Evolutionary conservation across 2,888 invertebrate genomes (phyloP).

Genomic region (Argyresthia goedartella): DNA sequence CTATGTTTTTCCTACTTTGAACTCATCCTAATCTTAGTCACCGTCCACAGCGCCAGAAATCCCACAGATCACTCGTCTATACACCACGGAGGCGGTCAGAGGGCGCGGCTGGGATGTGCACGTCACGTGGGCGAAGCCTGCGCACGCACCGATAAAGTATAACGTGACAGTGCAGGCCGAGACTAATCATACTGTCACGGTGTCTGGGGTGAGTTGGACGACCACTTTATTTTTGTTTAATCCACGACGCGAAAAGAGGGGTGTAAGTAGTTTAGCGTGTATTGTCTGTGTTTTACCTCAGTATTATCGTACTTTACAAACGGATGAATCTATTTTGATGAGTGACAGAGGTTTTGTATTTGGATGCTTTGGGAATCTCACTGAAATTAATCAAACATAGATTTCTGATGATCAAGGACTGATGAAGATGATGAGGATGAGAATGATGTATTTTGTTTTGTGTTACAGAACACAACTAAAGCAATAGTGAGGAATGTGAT

Average conservation of each 20-base stretch:
- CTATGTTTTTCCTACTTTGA: slow-evolving; percentile 1
- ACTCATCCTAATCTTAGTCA: background rate
- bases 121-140: slow-evolving; percentile 31
- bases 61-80: slow-evolving; percentile 20
- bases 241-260: no score
- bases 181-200: slow-evolving; percentile 7
- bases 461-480: slow-evolving; percentile 30
- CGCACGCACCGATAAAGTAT: slow-evolving; percentile 22
- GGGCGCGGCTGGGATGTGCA: slow-evolving; percentile 26
- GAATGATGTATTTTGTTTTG: background rate
- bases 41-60: slow-evolving; percentile 19
- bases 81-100: slow-evolving; percentile 12
- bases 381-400: no score
- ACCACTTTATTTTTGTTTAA: background rate
- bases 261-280: no score
- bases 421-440: background rate
- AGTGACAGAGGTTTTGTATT: no score
- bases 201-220: slow-evolving; percentile 31
- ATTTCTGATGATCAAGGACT: no score
- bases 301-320: no score
- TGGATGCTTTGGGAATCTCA: no score
- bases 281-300: no score
- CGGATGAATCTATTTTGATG: no score
- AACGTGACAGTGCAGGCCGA: slow-evolving; percentile 27
- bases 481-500: slow-evolving; percentile 24